Conservation (phyloP, 35 echinoderm and acorn worm species). For the Apostichopus parvimensis region DNA sequence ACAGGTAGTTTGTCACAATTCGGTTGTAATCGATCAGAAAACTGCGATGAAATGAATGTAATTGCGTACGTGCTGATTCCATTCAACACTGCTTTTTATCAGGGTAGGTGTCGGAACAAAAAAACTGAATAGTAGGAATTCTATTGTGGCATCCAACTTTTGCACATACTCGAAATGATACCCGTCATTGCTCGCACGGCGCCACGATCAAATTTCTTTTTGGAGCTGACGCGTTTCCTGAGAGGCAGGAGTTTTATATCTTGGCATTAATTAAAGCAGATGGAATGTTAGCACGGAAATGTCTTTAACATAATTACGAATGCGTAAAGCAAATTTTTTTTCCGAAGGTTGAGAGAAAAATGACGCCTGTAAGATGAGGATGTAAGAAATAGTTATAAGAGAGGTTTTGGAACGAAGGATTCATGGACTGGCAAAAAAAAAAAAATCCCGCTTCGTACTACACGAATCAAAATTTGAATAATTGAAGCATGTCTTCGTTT, state of each 20-base stretch:
- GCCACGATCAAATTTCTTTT: background rate
- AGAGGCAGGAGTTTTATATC: constrained; percentile 11
- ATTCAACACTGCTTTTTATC: background rate
- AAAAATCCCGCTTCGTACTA: background rate
- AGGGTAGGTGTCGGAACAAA: constrained; percentile 7
- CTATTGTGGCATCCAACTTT: constrained; percentile 17
- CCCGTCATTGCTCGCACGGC: constrained; percentile 7
- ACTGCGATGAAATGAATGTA: background rate
- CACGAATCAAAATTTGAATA: constrained; percentile 5
- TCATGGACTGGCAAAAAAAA: background rate
- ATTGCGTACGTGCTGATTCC: constrained; percentile 25
- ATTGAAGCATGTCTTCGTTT: background rate
- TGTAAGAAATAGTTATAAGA: background rate
- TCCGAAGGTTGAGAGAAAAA: constrained; percentile 28
- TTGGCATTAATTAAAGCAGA: constrained; percentile 48
- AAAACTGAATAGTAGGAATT: constrained; percentile 17
- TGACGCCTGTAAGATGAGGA: constrained; percentile 8
- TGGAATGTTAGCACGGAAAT: constrained; percentile 44
- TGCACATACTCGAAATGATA: constrained; percentile 27
- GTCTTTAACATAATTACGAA: constrained; percentile 53
- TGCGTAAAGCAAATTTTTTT: constrained; percentile 44
- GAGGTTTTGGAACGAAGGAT: background rate
- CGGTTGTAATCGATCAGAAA: background rate
- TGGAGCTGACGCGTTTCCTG: background rate
- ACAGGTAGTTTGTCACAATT: constrained; percentile 17